phyloP scores from a whole-genome alignment of 1,140 invertebrate genomes.

The Orchesella cincta region DNA sequence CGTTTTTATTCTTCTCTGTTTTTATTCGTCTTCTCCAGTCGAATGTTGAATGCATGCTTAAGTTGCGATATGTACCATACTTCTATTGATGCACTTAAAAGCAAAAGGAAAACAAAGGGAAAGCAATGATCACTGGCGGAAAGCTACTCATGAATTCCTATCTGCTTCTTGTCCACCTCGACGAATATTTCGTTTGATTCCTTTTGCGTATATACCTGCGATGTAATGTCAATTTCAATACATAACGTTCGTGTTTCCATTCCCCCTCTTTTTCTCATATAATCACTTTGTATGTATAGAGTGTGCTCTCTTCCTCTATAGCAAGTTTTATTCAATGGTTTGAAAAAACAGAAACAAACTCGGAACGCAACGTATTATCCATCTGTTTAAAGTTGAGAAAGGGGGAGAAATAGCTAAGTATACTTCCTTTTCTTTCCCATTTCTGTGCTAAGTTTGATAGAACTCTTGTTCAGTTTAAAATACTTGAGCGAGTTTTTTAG shows the following conservation, averaged over 20 bases:
- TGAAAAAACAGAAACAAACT: neutral
- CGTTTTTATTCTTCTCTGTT: neutral
- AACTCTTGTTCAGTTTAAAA: no score
- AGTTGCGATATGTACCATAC: neutral
- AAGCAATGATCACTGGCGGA: neutral
- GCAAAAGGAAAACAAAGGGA: slow-evolving; percentile 2
- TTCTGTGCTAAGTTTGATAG: neutral
- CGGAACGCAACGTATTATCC: neutral
- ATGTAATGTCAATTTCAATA: no score
- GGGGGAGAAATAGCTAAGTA: neutral
- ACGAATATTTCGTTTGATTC: neutral
- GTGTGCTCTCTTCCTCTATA: neutral
- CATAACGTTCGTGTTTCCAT: neutral
- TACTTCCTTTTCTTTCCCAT: neutral
- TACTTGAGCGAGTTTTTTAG: no score
- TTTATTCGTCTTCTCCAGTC: neutral
- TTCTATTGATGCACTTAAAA: neutral
- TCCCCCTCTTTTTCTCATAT: neutral
- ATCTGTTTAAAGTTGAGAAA: neutral
- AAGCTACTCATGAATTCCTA: neutral
- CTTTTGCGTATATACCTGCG: neutral
- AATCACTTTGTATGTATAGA: slow-evolving; percentile 4
- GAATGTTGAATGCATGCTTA: slow-evolving; percentile 6
- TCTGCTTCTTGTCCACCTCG: slow-evolving; percentile 14
- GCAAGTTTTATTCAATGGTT: neutral